Base-by-base conservation (phyloP, 2,113 vertebrate species). In the Nesogale talazaci region DNA sequence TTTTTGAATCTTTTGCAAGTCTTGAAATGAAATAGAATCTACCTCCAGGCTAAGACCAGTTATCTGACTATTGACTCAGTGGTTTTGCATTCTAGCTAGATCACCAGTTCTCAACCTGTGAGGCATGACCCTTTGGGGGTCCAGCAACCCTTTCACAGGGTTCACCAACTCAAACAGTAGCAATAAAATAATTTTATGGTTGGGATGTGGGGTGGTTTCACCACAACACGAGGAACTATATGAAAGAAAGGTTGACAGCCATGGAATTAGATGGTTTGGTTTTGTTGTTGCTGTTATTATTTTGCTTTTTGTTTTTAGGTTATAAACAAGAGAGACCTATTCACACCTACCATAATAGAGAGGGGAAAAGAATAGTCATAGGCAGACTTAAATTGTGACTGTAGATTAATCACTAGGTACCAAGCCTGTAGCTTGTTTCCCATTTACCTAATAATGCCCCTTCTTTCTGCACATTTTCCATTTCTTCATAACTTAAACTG, bases 1-100 rank as follows among this genome's bases (percentile, higher is more conserved):
- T 95, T 90, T 92, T 80, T 95, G 83, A 90, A 52, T 85, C 34
- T 84, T 97, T 89, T 94, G 89, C 29, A 97, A 85, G 42, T 19
- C 67, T 91, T 70, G 46, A 23, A 61, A 61, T 61, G 65, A 72
- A 90, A 38, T 70, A 20, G 34, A 38, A 81, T 83, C 52, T 83
- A 65, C 17, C 38, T 92, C 52, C 65, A 76, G 61, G 75, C 57
- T 87, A 56, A 87, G n/a, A 86, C n/a, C 46, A 77, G 59, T 59
- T 61, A 34, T 88, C 59, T 3, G n/a, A 46, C 88, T 90, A 42
- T 15, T 67, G 36, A 22, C 76, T 57, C 79, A 80, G 3, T 80
- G 83, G 84, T 82, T 96, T 86, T 86, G 38, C 38, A 79, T 89
- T 82, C 70, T 92, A 52, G 34, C 94, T 38, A n/a, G 77, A 59